Conservation (phyloP, 2,113 vertebrate species). For the Montifringilla adamsi region DNA sequence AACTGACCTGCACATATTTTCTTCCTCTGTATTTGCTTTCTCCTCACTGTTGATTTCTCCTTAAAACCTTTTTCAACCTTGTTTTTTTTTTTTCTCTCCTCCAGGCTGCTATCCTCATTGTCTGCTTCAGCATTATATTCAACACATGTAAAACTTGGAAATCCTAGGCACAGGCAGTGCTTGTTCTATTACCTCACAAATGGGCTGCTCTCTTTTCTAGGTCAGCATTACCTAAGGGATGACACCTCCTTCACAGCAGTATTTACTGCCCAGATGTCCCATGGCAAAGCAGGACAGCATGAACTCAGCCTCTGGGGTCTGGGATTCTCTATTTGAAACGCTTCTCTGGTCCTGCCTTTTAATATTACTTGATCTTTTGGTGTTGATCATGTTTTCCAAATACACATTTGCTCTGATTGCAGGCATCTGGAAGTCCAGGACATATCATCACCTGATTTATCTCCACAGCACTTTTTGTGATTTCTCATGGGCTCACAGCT, state of each 20-base stretch:
- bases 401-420: neutral
- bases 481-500: neutral
- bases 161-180: accelerated
- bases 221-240: neutral
- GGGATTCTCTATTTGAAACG: neutral
- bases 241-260: neutral
- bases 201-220: neutral
- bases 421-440: neutral
- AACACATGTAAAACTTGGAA: neutral
- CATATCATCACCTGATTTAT: neutral
- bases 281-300: neutral
- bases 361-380: neutral
- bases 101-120: neutral
- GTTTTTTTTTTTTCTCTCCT: neutral
- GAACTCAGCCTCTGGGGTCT: neutral
- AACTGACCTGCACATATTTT: neutral
- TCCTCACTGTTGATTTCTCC: neutral
- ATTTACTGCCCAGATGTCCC: neutral
- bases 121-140: neutral
- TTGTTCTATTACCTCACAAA: neutral
- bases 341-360: neutral
- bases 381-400: neutral
- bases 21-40: neutral
- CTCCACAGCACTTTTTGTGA: neutral
- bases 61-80: neutral